Base-by-base conservation (phyloP, 2,113 vertebrate genomes). In the Salvelinus alpinus region DNA sequence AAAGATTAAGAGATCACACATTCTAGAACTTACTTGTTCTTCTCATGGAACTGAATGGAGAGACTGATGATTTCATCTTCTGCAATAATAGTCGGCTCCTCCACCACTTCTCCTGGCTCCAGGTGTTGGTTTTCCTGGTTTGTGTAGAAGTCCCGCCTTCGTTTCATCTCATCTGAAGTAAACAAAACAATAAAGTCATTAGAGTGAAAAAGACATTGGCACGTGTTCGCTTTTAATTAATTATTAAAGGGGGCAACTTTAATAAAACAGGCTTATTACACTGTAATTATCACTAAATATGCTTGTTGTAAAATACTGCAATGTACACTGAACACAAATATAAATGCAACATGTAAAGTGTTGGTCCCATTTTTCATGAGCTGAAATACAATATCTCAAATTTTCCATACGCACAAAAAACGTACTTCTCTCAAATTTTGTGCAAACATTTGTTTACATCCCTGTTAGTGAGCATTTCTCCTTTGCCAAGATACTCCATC, bases 1-100 rank as follows among this genome's bases (percentile, higher is more conserved):
- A 51, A 51, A 60, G 2, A 60, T 60, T 22, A 8, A 20, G 57
- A 60, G 59, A n/a, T n/a, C 48, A 51, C 14, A 51, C 14, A 16
- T 51, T 51, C 48, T 64, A n/a, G 11, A 2, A 88, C 92, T 91
- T 91, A 96, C 96, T 94, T 95, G 71, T 91, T 92, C 25, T 94
- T 94, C 80, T 96, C 94, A 0, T 97, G 95, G 83, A 97, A 98
- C 92, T 98, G 95, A 22, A 98, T 97, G 84, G 96, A 97, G 67
- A 98, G 93, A 78, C 96, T 98, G 93, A 98, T 96, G 29, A 96
- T 97, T 87, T 96, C 96, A 0, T 97, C 96, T 6, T 97, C 95
- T 0, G 94, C 89, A 71, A 95, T 94, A 68, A 91, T 88, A 18
- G 92, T 95, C 3, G 48, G 48, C 74, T 93, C 95, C 80, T 97